Percentiles rank a stretch among this genome's conserved stretches.
Evolutionary conservation across 2,113 vertebrate species (phyloP).

Genomic region (Sapajus apella): DNA sequence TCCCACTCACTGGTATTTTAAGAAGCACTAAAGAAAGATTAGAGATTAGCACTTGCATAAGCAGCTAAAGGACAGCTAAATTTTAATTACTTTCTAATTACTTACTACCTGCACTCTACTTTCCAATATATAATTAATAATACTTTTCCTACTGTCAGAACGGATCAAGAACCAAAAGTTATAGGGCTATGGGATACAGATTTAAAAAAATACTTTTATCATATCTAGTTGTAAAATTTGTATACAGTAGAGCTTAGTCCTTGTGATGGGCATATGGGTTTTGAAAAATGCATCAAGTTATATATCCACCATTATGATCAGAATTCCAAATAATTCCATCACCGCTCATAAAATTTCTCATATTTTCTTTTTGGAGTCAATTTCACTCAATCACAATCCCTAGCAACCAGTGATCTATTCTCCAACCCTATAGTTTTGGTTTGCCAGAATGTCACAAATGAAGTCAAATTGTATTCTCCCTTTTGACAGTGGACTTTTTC

Average conservation of each 20-base stretch:
- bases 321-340: background rate
- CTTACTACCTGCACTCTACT: constrained; percentile 55
- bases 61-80: constrained; percentile 70
- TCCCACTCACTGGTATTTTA: constrained; percentile 57
- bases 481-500: background rate
- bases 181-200: background rate
- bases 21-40: constrained; percentile 74
- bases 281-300: background rate
- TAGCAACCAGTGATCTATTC: background rate
- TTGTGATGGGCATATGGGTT: background rate
- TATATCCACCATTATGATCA: background rate
- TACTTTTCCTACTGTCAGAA: background rate
- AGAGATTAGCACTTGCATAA: constrained; percentile 76
- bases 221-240: background rate
- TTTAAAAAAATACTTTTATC: background rate
- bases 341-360: background rate
- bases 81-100: constrained; percentile 79
- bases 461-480: background rate
- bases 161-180: background rate
- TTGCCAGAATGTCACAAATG: background rate
- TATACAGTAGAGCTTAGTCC: background rate
- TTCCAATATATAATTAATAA: background rate
- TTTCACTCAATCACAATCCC: background rate
- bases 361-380: background rate
- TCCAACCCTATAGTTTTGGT: background rate